A percentile compares a stretch with the other conserved stretches of the same genome.
phyloP scores from a whole-genome alignment of 2,797 vertebrate genomes.

The Prionace glauca region DNA sequence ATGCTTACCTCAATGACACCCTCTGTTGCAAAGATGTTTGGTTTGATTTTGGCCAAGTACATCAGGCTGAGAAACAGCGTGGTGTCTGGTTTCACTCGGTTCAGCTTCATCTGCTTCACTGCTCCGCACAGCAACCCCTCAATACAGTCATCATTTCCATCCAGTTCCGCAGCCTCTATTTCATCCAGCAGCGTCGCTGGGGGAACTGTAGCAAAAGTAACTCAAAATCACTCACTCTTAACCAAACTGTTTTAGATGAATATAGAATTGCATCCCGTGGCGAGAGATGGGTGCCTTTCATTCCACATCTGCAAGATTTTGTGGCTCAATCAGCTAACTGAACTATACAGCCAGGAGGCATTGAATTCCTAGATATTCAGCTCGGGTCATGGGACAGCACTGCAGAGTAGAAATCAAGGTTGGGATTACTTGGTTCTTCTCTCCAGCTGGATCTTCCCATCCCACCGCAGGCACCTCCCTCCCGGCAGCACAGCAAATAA shows the following conservation, averaged over 20 bases:
- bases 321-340: background rate
- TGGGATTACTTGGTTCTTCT: too few species aligned
- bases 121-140: constrained; percentile 92
- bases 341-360: background rate
- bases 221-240: background rate
- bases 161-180: constrained; percentile 84
- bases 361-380: background rate
- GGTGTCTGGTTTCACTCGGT: constrained; percentile 86
- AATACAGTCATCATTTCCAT: constrained; percentile 88
- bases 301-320: background rate
- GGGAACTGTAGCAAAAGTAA: constrained; percentile 62
- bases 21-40: constrained; percentile 93
- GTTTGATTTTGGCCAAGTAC: constrained; percentile 96
- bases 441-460: too few species aligned
- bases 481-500: too few species aligned
- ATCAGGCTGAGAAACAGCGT: constrained; percentile 90
- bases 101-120: constrained; percentile 86
- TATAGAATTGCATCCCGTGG: background rate
- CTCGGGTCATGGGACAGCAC: background rate
- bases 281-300: background rate
- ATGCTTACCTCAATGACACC: constrained; percentile 87
- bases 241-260: background rate
- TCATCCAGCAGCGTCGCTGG: constrained; percentile 82
- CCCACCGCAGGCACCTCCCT: too few species aligned
- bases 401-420: background rate